Base-by-base conservation (phyloP, 2,797 vertebrate species). In the Neomorphus geoffroyi region DNA sequence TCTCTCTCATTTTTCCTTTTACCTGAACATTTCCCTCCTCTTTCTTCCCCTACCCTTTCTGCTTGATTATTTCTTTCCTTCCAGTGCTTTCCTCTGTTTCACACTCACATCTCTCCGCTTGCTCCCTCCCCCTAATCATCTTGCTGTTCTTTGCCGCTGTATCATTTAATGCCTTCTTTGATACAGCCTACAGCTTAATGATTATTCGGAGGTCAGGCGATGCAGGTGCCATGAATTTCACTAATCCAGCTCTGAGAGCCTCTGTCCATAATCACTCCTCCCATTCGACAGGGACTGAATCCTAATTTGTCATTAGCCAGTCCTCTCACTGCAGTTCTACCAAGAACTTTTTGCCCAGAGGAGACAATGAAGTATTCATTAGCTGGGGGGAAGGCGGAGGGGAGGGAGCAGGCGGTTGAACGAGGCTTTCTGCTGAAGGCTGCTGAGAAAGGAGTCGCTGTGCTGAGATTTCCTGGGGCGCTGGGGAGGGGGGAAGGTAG, bases 91-190 rank as follows among this genome's bases (percentile, higher is more conserved):
- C 77, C 21, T 19, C 24, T 32, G 69, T 83, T 88, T 88, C n/a
- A 81, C 21, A 50, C 61, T 73, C 83, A 67, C 80, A 85, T 62
- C 71, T 65, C 69, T 92, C 66, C 72, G 11, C 83, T 82, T 10
- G 1, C 86, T 97, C 95, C 71, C 83, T 94, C 91, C 93, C 90
- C 83, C 80, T 53, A 87, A 93, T 82, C 93, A 94, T 97, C 94
- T 56, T 92, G 96, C 90, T 95, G 94, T 90, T 96, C 94, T 89
- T 90, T 82, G 87, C 92, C 84, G 93, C 97, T 97, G 89, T 95
- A 96, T 97, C 98, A 86, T 98, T 96, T 98, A 98, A 98, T 97
- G 98, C 97, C 95, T 96, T 90, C 98, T 98, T 98, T 98, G 98
- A 98, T 98, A 96, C 96, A 94, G 97, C 97, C 95, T 97, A 97